A percentile compares a stretch with the other conserved stretches of the same genome.
Evolutionary conservation across 1,140 invertebrate genomes (phyloP).

Genomic region (Bombus affinis): DNA sequence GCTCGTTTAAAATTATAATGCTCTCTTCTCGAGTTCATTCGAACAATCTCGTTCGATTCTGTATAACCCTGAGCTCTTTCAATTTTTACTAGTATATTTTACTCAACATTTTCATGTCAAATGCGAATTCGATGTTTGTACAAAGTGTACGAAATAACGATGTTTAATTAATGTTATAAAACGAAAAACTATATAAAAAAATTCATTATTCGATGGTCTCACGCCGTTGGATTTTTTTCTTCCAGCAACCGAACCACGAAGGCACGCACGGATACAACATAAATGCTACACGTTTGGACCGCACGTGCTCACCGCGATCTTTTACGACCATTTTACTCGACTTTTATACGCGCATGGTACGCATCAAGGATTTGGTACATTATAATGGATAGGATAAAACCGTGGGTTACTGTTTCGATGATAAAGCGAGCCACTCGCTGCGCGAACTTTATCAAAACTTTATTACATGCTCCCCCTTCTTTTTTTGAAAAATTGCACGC

Average conservation of each 20-base stretch:
- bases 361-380: slow-evolving; percentile 32
- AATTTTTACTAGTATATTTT: background rate
- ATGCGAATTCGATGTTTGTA: background rate
- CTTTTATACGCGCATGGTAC: slow-evolving; percentile 32
- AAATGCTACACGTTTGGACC: background rate
- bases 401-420: slow-evolving; percentile 30
- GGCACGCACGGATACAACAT: background rate
- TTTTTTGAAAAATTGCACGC: slow-evolving; percentile 3
- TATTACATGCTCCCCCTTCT: slow-evolving; percentile 14
- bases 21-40: background rate
- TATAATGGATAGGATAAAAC: slow-evolving; percentile 35
- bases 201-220: background rate
- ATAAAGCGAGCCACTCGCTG: slow-evolving; percentile 27
- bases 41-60: background rate
- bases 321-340: slow-evolving; percentile 36
- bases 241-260: background rate
- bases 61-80: background rate
- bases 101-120: background rate
- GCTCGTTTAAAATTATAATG: background rate
- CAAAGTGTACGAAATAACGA: too few species aligned
- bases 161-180: background rate
- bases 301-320: slow-evolving; percentile 27
- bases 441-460: slow-evolving; percentile 48
- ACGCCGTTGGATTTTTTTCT: background rate
- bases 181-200: background rate